Base-by-base conservation (phyloP, 2,797 vertebrate genomes). In the Liasis olivaceus region DNA sequence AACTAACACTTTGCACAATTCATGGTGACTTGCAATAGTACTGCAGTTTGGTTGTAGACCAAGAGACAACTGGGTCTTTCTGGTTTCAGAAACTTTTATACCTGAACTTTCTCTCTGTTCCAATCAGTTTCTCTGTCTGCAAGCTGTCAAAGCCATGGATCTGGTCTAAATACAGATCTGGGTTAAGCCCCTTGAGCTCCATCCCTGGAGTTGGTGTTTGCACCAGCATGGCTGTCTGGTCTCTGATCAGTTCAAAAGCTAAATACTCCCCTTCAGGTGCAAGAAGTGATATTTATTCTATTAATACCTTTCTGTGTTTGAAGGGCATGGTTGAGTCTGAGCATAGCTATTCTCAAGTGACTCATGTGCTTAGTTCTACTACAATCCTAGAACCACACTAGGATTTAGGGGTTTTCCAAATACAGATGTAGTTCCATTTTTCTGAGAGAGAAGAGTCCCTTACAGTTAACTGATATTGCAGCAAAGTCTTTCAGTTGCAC, bases 1-100 rank as follows among this genome's bases (percentile, higher is more conserved):
- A 8, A 36, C 6, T 0, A 2, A 11, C 5, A 22, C 8, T 42
- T 81, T 20, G 20, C 1, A 24, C 24, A 4, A 1, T 58, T 28
- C 14, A 12, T 1, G 12, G 14, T 17, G 17, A 85, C 51, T 26
- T 24, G 3, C 69, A 20, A 0, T 1, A 15, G 3, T 5, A 4
- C 2, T 24, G 28, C 64, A 60, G 1, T 47, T 87, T 64, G 59
- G 15, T 24, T 17, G 17, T 14, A 15, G 28, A 28, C 26, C 17
- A 3, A 62, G 13, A 5, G 47, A 12, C 0, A 2, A 13, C 26
- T 20, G 4, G 88, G 56, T 28, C 36, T 63, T 90, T 17, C 14
- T 12, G 13, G 14, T 14, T 85, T 87, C 42, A 36, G 54, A 58
- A 77, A 77, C 69, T 11, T 62, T 2, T 0, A 4, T n/a, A 0